phyloP scores from a whole-genome alignment of 2,888 invertebrate genomes.

The Phaonia tiefii region DNA sequence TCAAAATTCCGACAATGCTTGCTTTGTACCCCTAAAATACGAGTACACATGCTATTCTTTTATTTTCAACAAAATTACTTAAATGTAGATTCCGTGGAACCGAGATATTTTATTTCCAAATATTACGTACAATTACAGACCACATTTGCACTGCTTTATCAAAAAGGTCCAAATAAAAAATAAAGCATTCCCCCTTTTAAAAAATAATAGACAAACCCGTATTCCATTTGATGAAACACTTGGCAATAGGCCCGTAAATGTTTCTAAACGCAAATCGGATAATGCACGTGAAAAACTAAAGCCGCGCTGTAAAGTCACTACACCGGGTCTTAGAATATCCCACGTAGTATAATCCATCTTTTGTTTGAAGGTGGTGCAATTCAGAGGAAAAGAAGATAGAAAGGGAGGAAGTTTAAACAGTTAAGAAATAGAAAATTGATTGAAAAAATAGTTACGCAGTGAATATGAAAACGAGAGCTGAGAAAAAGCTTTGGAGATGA shows the following conservation, averaged over 20 bases:
- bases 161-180: too few relatives aligned
- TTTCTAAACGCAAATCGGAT: conserved; percentile 44
- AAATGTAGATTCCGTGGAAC: too few relatives aligned
- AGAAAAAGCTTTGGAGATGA: not conserved
- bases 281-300: conserved; percentile 52
- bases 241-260: conserved; percentile 53
- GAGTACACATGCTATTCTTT: too few relatives aligned
- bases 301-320: conserved; percentile 42
- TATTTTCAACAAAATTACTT: too few relatives aligned
- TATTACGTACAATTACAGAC: too few relatives aligned
- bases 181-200: too few relatives aligned
- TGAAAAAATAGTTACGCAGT: not conserved
- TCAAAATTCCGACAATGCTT: too few relatives aligned
- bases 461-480: not conserved
- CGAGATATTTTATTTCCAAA: too few relatives aligned
- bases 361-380: not conserved
- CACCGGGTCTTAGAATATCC: conserved; percentile 63
- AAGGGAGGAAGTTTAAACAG: not conserved
- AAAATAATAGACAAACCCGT: conserved; percentile 50
- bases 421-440: not conserved
- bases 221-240: conserved; percentile 39
- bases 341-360: conserved; percentile 66
- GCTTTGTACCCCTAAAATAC: too few relatives aligned
- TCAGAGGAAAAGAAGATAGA: conserved; percentile 28
- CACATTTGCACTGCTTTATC: too few relatives aligned